These are phyloP conservation scores for Nannobrachium achirus DNA, from an alignment of 2,113 vertebrate species.

Conservation along the genomic window DNA sequence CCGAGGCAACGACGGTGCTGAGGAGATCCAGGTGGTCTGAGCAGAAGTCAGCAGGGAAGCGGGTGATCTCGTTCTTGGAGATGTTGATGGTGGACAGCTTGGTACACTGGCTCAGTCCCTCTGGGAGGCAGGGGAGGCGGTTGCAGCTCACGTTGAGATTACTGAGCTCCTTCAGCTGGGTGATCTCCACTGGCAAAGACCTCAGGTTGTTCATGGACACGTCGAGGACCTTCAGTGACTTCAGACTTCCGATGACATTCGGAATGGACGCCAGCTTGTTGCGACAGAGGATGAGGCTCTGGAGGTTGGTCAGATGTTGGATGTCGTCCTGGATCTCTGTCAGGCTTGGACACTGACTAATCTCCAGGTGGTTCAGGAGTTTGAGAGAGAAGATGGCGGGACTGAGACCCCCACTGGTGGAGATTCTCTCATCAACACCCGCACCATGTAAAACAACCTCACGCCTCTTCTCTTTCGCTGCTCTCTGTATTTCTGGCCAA, in stretches of 20 bases:
- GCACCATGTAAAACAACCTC: conserved; percentile 83
- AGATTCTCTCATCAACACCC: conserved; percentile 73
- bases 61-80: conserved; percentile 82
- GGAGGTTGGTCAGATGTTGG: conserved; percentile 79
- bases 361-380: conserved; percentile 84
- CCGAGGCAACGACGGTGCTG: conserved; percentile 84
- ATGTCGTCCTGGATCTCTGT: conserved; percentile 81
- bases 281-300: conserved; percentile 84
- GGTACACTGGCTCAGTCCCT: conserved; percentile 82
- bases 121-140: conserved; percentile 83
- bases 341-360: conserved; percentile 85
- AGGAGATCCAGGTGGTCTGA: conserved; percentile 81
- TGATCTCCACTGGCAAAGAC: conserved; percentile 79
- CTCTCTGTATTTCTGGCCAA: conserved; percentile 84
- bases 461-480: conserved; percentile 82
- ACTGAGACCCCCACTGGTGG: conserved; percentile 70
- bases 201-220: conserved; percentile 78
- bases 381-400: conserved; percentile 70
- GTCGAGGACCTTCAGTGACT: conserved; percentile 77
- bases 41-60: conserved; percentile 81
- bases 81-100: conserved; percentile 88
- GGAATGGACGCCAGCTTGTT: conserved; percentile 85
- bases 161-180: conserved; percentile 81
- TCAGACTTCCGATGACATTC: conserved; percentile 64
- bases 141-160: conserved; percentile 92